These are phyloP conservation scores for Rhinopithecus roxellana DNA, from an alignment of 2,113 vertebrate genomes.

Conservation along the genomic window DNA sequence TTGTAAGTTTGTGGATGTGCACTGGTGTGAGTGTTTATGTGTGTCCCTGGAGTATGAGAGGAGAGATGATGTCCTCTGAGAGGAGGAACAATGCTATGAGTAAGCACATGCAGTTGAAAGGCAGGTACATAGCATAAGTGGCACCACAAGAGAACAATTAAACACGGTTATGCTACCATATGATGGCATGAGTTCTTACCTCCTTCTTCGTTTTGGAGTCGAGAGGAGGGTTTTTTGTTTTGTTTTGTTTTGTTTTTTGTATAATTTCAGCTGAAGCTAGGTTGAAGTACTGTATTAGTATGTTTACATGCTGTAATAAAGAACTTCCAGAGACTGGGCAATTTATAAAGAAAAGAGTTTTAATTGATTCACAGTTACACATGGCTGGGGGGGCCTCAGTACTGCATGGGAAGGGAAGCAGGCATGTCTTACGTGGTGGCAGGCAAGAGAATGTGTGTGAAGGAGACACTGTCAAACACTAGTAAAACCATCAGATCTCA, in stretches of 20 bases:
- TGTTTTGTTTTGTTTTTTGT: background rate
- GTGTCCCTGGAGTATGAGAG: background rate
- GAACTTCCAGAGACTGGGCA: too few relatives aligned
- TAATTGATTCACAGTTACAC: too few relatives aligned
- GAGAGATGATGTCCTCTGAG: background rate
- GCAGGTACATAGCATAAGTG: too few relatives aligned
- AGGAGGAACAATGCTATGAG: background rate
- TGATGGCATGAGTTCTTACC: fast-evolving
- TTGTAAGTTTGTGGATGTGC: background rate
- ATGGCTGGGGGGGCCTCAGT: too few relatives aligned
- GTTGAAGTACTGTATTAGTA: background rate
- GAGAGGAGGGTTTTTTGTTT: background rate
- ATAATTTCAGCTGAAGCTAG: background rate
- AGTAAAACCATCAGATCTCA: too few relatives aligned
- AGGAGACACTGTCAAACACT: too few relatives aligned
- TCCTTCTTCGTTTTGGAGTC: background rate
- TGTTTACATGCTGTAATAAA: too few relatives aligned
- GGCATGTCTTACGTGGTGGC: too few relatives aligned
- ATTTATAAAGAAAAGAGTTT: too few relatives aligned
- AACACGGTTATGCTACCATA: fast-evolving
- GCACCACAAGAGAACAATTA: fast-evolving
- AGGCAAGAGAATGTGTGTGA: too few relatives aligned
- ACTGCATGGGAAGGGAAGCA: too few relatives aligned
- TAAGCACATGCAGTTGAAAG: fast-evolving
- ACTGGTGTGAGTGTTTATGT: background rate